phyloP scores from a whole-genome alignment of 1,140 invertebrate genomes.

The Pogonognathellus flavescens region DNA sequence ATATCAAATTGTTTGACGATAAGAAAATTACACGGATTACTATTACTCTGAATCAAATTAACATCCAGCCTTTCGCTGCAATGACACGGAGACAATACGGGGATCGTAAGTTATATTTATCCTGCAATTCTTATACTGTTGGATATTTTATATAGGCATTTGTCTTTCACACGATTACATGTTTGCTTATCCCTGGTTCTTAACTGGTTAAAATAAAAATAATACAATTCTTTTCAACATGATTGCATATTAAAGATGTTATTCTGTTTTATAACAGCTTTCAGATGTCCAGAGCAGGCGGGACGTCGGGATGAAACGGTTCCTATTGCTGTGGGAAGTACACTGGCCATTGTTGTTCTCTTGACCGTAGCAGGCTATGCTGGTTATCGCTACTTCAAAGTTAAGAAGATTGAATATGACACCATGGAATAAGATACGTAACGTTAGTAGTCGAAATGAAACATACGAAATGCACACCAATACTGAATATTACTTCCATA shows the following conservation, averaged over 20 bases:
- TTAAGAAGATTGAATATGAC: conserved; percentile 92
- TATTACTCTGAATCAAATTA: conserved; percentile 58
- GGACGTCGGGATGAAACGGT: conserved; percentile 81
- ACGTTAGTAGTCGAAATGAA: not conserved
- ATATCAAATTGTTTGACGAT: conserved; percentile 62
- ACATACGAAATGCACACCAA: not conserved
- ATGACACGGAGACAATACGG: conserved; percentile 66
- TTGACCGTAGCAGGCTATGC: conserved; percentile 86
- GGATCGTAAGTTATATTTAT: conserved; percentile 57
- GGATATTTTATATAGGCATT: not conserved
- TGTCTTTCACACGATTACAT: not conserved
- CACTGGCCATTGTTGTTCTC: conserved; percentile 83
- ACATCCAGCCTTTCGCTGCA: conserved; percentile 66
- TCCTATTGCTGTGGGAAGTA: conserved; percentile 86
- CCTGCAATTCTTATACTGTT: no score
- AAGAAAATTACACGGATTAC: conserved; percentile 61
- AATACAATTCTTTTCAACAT: not conserved
- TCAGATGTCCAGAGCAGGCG: conserved; percentile 66
- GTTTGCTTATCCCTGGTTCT: not conserved
- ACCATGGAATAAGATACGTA: conserved; percentile 84
- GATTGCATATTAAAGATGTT: not conserved
- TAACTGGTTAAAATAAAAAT: not conserved
- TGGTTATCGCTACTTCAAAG: conserved; percentile 87
- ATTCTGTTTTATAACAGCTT: conserved; percentile 62
- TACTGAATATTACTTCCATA: not conserved